A percentile compares a stretch with the other conserved stretches of the same genome.
These are phyloP conservation scores for Amblyopsis rosae DNA, from an alignment of 2,113 vertebrate species.

Conservation along the genomic window DNA sequence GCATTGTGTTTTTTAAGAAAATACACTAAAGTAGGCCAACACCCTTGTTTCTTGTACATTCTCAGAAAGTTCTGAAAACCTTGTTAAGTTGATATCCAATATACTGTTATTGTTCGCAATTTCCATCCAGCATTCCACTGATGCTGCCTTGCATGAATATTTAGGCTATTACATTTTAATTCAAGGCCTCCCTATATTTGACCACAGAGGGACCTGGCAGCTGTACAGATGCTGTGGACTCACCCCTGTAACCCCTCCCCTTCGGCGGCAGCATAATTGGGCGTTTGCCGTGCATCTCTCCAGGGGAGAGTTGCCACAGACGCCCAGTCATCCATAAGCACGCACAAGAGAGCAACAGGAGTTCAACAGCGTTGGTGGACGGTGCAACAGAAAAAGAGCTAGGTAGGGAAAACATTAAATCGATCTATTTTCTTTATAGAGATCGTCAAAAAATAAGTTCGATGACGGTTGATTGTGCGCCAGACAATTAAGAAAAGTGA, in stretches of 20 bases:
- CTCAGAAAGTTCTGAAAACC: no score
- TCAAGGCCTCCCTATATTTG: background rate
- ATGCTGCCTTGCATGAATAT: no score
- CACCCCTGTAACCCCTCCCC: slow-evolving; percentile 32
- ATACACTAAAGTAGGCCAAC: no score
- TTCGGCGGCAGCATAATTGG: slow-evolving; percentile 32
- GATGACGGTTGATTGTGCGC: background rate
- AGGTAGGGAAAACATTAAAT: slow-evolving; percentile 23
- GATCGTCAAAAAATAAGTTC: no score
- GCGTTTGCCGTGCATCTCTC: slow-evolving; percentile 49
- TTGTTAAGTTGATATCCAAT: no score
- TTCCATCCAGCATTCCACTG: no score
- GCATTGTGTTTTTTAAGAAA: no score
- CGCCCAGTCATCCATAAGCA: slow-evolving; percentile 3
- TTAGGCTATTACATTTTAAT: no score
- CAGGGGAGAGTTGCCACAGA: slow-evolving; percentile 32
- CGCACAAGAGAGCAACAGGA: slow-evolving; percentile 40
- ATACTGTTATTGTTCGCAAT: no score
- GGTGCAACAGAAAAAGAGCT: slow-evolving; percentile 27
- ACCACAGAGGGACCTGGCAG: slow-evolving; percentile 12
- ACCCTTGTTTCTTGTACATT: no score
- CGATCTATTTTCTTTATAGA: slow-evolving; percentile 6
- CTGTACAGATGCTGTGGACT: slow-evolving; percentile 46
- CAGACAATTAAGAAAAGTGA: slow-evolving; percentile 20
- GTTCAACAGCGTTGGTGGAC: slow-evolving; percentile 43